phyloP scores from a whole-genome alignment of 2,888 invertebrate genomes.

The Epinotia nisella region DNA sequence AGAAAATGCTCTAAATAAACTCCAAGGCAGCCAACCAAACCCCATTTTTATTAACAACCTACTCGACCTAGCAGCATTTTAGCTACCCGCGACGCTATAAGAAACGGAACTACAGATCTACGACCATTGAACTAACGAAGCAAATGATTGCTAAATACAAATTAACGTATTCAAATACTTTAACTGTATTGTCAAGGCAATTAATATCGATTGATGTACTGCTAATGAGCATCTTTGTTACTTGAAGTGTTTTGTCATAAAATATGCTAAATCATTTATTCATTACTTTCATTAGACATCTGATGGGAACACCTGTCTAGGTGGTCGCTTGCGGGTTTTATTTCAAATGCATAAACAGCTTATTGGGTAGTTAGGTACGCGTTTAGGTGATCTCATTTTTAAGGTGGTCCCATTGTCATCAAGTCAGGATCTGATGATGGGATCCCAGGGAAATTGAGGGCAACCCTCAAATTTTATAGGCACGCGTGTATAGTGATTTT shows the following conservation, averaged over 20 bases:
- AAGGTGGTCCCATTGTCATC: too few relatives aligned
- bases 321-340: neutral
- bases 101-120: slow-evolving; percentile 28
- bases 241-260: slow-evolving; percentile 17
- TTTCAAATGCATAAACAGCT: neutral
- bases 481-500: too few relatives aligned
- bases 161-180: slow-evolving; percentile 42
- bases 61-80: too few relatives aligned
- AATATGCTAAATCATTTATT: slow-evolving; percentile 29
- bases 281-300: slow-evolving; percentile 30
- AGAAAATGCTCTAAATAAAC: too few relatives aligned
- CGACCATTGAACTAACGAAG: slow-evolving; percentile 37
- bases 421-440: too few relatives aligned
- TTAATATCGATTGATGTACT: slow-evolving; percentile 41
- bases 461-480: too few relatives aligned
- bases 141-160: slow-evolving; percentile 42
- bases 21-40: too few relatives aligned
- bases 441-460: too few relatives aligned
- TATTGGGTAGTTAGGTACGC: neutral
- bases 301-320: slow-evolving; percentile 21
- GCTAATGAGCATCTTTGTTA: slow-evolving; percentile 41
- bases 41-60: too few relatives aligned
- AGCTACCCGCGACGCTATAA: slow-evolving; percentile 8
- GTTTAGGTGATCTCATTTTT: neutral
- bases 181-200: slow-evolving; percentile 32